Percentiles rank a stretch among this genome's conserved stretches.
Conservation (phyloP, 1,140 invertebrate species). For the Plodia interpunctella region DNA sequence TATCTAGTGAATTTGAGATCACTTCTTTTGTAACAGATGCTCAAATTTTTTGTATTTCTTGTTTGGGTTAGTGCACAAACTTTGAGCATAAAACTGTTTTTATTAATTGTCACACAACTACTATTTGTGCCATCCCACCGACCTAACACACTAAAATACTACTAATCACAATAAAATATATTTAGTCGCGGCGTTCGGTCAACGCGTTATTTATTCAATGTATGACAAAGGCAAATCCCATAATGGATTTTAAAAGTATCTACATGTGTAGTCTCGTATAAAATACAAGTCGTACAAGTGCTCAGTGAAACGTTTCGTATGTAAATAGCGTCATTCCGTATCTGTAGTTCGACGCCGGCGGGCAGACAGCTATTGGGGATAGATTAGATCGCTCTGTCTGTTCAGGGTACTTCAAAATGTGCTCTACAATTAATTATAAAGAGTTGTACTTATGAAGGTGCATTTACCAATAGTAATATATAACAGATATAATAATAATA, state of each 20-base stretch:
- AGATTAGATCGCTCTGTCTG: constrained; percentile 33
- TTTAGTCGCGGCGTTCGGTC: too few species aligned
- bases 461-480: too few species aligned
- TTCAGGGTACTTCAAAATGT: constrained; percentile 25
- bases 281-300: constrained; percentile 54
- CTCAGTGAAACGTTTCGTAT: constrained; percentile 70
- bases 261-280: constrained; percentile 30
- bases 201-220: too few species aligned
- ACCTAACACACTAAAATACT: too few species aligned
- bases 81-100: too few species aligned
- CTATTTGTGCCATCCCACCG: too few species aligned
- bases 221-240: not conserved
- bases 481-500: too few species aligned
- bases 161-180: too few species aligned
- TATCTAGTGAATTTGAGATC: not conserved
- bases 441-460: too few species aligned
- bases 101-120: too few species aligned
- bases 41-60: too few species aligned
- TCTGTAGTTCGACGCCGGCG: constrained; percentile 50
- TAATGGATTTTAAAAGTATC: not conserved
- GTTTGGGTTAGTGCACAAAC: too few species aligned
- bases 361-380: constrained; percentile 55
- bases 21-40: not conserved
- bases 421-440: not conserved
- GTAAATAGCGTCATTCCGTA: constrained; percentile 58